Evolutionary conservation across 2,888 invertebrate species (phyloP).

Genomic region (Tupiocoris notatus): DNA sequence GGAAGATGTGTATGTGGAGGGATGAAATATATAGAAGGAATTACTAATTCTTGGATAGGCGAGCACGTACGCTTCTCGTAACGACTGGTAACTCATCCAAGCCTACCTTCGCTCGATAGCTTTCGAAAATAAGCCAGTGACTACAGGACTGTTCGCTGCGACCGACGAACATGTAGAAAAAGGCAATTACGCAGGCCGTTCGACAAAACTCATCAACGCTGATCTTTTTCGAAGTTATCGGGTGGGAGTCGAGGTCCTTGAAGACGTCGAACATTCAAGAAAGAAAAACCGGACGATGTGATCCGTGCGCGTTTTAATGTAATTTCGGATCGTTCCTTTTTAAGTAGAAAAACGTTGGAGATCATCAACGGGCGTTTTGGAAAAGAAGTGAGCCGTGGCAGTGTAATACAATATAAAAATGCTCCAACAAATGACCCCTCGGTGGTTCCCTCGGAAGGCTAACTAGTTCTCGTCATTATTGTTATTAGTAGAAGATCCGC

Average conservation of each 20-base stretch:
- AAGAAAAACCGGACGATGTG: conserved; percentile 20
- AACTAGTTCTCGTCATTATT: conserved; percentile 43
- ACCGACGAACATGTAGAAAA: conserved; percentile 9
- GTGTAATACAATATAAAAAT: conserved; percentile 42
- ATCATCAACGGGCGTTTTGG: conserved; percentile 30
- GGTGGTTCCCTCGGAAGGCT: conserved; percentile 14
- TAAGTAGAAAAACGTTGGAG: conserved; percentile 23
- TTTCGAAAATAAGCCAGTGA: not conserved
- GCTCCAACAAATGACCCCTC: conserved; percentile 36
- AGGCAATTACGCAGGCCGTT: conserved; percentile 19
- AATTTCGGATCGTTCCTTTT: conserved; percentile 36
- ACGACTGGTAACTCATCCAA: not conserved
- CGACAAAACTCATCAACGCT: conserved; percentile 25
- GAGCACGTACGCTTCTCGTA: not conserved
- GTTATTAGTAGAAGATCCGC: conserved; percentile 39
- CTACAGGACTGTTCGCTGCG: too few species aligned
- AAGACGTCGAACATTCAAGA: too few species aligned
- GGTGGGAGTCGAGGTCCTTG: not conserved
- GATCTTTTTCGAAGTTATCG: not conserved
- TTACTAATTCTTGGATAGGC: not conserved
- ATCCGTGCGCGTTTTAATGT: conserved; percentile 35
- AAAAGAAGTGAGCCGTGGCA: not conserved
- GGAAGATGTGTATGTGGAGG: not conserved
- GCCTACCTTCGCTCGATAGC: not conserved
- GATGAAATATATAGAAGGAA: not conserved